Evolutionary conservation across 2,888 invertebrate genomes (phyloP).

Genomic region (Ophion costatus): DNA sequence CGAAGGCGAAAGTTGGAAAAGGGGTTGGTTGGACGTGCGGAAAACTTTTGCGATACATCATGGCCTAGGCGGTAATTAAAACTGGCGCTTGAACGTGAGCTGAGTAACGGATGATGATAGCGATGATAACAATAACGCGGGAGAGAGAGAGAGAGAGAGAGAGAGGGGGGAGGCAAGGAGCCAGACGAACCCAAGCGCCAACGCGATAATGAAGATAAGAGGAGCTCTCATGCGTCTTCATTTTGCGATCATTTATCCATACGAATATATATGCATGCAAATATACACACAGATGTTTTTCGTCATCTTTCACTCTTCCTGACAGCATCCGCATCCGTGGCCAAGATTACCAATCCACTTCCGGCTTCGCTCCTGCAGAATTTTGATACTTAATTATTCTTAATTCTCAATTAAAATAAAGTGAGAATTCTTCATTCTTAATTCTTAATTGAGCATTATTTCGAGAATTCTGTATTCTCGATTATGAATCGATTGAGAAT

Average conservation of each 20-base stretch:
- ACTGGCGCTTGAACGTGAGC: conserved; percentile 73
- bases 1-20: conserved; percentile 42
- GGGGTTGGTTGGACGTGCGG: conserved; percentile 59
- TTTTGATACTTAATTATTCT: neutral
- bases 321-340: neutral
- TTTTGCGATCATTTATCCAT: conserved; percentile 27
- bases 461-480: too few species aligned
- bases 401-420: neutral
- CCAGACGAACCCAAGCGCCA: conserved; percentile 62
- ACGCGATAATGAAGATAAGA: conserved; percentile 68
- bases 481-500: neutral
- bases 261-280: neutral
- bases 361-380: neutral
- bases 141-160: conserved; percentile 32
- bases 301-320: conserved; percentile 2
- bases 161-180: conserved; percentile 26
- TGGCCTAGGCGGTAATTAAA: conserved; percentile 73
- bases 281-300: conserved; percentile 4
- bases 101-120: conserved; percentile 71
- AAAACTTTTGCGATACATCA: conserved; percentile 76
- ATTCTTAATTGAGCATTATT: too few species aligned
- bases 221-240: conserved; percentile 48
- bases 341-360: neutral
- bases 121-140: conserved; percentile 66
- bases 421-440: too few species aligned